Evolutionary conservation across 1,140 invertebrate genomes (phyloP), one percentile per base, ranked within the genome.

Genomic region (Eriosoma lanigerum): DNA sequence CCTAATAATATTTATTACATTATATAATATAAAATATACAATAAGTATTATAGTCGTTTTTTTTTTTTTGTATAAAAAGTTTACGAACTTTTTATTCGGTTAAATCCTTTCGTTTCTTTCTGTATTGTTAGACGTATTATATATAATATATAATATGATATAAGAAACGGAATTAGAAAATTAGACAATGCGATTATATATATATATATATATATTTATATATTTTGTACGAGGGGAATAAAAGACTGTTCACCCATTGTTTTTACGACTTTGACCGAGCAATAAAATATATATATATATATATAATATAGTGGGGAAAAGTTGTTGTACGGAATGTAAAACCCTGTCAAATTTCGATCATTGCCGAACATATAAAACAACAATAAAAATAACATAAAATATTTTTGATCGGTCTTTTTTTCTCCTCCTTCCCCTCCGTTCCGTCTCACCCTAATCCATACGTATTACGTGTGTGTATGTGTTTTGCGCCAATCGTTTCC

Each of bases 331-430:
- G 15, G 56, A 62, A 60, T 78, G 62, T 44, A 78, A 78, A 60
- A 78, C 54, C 38, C 54, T 78, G 75, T 78, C 75, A 60, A 78
- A 58, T 78, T 78, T 78, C 75, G 75, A 78, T 78, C 54, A 78
- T 78, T 44, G 75, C 38, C 75, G n/a, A 60, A 78, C 52, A 48
- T 60, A 78, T 60, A 60, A 76, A 56, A 76, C 72, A 19, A 76
- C 54, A 60, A 60, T 78, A 78, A 60, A 78, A 78, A 78, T 60
- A 58, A 78, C 75, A 78, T 60, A 56, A 76, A 78, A 78, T 44
- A 48, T 38, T 4, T 58, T 60, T 48, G 54, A 58, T 76, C 32
- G 54, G 52, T 46, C 32, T 46, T 29, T 46, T n/a, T 38, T 78
- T 24, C n/a, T 38, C 24, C 24, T 78, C 48, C 21, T 19, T 58